Evolutionary conservation across 2,888 invertebrate genomes (phyloP).

Genomic region (Aplocera efformata): DNA sequence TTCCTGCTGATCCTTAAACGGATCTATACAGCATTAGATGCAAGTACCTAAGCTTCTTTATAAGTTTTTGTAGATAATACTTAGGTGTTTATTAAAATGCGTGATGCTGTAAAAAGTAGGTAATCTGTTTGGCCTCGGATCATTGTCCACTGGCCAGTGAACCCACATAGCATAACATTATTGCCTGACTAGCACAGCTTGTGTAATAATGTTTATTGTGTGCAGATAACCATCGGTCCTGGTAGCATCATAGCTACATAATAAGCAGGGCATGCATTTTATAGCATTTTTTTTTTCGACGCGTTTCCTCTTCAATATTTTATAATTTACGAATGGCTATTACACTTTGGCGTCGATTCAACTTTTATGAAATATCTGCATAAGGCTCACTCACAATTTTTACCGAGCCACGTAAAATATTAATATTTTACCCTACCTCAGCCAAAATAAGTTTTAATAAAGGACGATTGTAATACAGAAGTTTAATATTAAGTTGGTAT

Average conservation of each 20-base stretch:
- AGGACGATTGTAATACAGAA: constrained; percentile 14
- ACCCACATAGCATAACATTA: constrained; percentile 31
- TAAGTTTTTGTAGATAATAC: constrained; percentile 47
- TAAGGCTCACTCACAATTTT: constrained; percentile 9
- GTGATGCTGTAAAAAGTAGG: constrained; percentile 38
- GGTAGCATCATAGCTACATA: constrained; percentile 20
- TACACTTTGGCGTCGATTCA: constrained; percentile 44
- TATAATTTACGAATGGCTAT: constrained; percentile 29
- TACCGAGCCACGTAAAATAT: constrained; percentile 6
- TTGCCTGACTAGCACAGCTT: constrained; percentile 1
- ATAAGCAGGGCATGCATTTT: constrained; percentile 36
- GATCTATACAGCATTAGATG: constrained; percentile 49
- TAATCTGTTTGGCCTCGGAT: constrained; percentile 40
- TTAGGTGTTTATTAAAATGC: constrained; percentile 28
- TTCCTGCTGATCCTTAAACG: constrained; percentile 70
- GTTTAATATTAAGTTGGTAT: constrained; percentile 41
- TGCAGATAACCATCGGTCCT: constrained; percentile 8
- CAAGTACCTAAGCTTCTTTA: constrained; percentile 56
- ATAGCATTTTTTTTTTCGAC: constrained; percentile 35
- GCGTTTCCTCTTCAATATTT: constrained; percentile 25
- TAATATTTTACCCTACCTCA: background rate
- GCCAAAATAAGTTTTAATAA: constrained; percentile 4
- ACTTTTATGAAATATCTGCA: constrained; percentile 35
- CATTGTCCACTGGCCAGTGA: constrained; percentile 36
- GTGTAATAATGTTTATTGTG: constrained; percentile 14